Evolutionary conservation across 2,797 vertebrate species (phyloP).

Genomic region (Acanthurus leucopareius): DNA sequence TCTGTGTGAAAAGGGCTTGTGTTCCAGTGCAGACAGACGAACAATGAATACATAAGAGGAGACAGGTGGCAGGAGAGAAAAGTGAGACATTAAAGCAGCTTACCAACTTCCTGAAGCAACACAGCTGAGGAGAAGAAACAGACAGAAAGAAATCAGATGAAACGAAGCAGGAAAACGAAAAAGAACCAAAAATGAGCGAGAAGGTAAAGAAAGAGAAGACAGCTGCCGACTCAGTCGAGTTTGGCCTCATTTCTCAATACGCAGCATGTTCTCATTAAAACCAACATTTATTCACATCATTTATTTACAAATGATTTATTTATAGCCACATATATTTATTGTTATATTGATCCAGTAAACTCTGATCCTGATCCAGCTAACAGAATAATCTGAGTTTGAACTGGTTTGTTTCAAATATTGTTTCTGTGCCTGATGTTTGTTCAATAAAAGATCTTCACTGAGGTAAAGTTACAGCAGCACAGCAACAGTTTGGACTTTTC

Average conservation of each 20-base stretch:
- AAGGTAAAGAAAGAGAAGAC: neutral
- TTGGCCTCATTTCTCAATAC: neutral
- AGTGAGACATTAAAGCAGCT: slow-evolving; percentile 48
- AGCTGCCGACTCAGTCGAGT: neutral
- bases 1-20: too few relatives aligned
- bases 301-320: neutral
- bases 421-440: neutral
- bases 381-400: neutral
- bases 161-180: neutral
- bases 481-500: too few relatives aligned
- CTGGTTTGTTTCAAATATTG: neutral
- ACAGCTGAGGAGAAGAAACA: slow-evolving; percentile 75
- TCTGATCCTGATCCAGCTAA: neutral
- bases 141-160: slow-evolving; percentile 4
- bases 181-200: neutral
- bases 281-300: neutral
- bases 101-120: slow-evolving; percentile 86
- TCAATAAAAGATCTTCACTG: too few relatives aligned
- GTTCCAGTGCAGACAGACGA: neutral
- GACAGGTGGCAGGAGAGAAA: neutral
- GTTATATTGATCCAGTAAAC: neutral
- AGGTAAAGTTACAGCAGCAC: neutral
- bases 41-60: neutral
- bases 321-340: neutral
- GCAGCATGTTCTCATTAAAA: neutral